Base-by-base conservation (phyloP, 1,140 invertebrate genomes). In the Euwallacea similis region DNA sequence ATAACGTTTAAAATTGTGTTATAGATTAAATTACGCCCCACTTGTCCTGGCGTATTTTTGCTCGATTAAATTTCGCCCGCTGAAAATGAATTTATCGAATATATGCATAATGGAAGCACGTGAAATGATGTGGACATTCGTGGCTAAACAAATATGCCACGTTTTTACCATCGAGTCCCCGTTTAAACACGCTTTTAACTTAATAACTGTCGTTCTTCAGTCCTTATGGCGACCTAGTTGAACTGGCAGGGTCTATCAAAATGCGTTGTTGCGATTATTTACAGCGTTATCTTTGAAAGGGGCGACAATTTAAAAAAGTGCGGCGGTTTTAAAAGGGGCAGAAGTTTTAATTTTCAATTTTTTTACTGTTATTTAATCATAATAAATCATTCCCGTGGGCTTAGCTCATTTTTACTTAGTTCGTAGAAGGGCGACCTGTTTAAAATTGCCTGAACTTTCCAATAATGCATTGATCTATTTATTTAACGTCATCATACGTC, bases 71-170 rank as follows among this genome's bases (percentile, higher is more conserved):
- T 50, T 50, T 50, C 46, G 9, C 46, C 6, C 13, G 21, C 13
- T 2, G 13, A 50, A 50, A 50, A 50, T 50, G 46, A 50, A 11
- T 50, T 50, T 50, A 50, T 2, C 46, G 9, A 11, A 50, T 50
- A 11, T 6, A 13, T 13, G 46, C 46, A 59, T 21, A 59, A 21
- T 59, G 56, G 11, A 59, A 10, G 15, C 16, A 21, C 15, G 15
- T 42, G 10, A 59, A 59, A 59, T 59, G 46, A 13, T 59, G 41
- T 15, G 56, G 41, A 59, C 15, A 59, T 59, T 59, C 15, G 11
- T 10, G 15, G 15, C 15, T 9, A 9, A 10, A 2, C 15, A 59
- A 59, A 21, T 59, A 42, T 59, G 21, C 21, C 21, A 33, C 21
- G 21, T 33, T 33, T 33, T 33, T 33, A 33, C 21, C 21, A 33